Percentiles rank a stretch among this genome's conserved stretches.
Evolutionary conservation across 2,113 vertebrate species (phyloP).

Genomic region (Egretta garzetta): DNA sequence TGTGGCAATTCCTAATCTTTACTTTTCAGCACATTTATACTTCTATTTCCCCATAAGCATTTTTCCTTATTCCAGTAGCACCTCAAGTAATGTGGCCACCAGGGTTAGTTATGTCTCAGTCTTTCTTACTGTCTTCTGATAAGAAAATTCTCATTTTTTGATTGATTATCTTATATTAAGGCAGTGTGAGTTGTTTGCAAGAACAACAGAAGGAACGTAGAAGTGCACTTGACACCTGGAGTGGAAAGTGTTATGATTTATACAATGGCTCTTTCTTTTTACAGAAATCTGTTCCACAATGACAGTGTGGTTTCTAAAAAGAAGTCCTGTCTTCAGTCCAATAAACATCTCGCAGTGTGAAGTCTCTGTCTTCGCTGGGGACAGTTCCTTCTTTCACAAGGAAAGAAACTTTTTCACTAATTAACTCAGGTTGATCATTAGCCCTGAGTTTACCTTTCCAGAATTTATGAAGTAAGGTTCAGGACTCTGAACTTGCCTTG

Average conservation of each 20-base stretch:
- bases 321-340: background rate
- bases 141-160: background rate
- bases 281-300: background rate
- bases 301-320: background rate
- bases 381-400: background rate
- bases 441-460: background rate
- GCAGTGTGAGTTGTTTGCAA: background rate
- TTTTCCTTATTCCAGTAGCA: background rate
- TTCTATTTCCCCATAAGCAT: background rate
- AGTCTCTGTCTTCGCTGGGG: background rate
- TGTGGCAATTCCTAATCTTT: background rate
- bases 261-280: background rate
- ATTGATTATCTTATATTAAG: background rate
- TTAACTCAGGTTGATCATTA: background rate
- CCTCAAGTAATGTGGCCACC: background rate
- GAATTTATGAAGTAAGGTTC: background rate
- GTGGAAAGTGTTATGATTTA: background rate
- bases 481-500: background rate
- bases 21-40: background rate
- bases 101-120: background rate
- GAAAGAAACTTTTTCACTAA: background rate
- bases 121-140: background rate
- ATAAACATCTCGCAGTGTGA: background rate
- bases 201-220: background rate
- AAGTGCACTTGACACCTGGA: background rate